These are phyloP conservation scores for Parazoanthus swiftii DNA, from an alignment of 92 coral and sea anemone genomes.

Conservation along the genomic window DNA sequence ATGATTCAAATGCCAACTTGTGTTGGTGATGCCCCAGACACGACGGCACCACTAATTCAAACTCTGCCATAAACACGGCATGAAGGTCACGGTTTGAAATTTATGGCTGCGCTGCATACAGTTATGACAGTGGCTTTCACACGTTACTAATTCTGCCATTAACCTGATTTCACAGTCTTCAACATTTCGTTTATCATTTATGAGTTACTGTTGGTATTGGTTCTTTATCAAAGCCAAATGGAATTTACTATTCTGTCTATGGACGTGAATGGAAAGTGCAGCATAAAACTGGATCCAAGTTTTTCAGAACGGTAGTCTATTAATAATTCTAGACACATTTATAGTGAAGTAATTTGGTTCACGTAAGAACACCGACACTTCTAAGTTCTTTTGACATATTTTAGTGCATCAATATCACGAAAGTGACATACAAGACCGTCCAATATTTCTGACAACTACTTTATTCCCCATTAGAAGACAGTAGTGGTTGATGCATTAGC, in stretches of 20 bases:
- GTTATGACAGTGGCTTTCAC: not conserved
- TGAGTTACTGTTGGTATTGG: not conserved
- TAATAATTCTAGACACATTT: not conserved
- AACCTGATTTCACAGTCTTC: not conserved
- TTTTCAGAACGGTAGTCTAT: not conserved
- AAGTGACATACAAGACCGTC: not conserved
- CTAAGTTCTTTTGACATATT: too few relatives aligned
- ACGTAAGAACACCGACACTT: too few relatives aligned
- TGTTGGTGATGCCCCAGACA: not conserved
- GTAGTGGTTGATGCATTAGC: not conserved
- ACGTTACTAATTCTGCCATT: not conserved
- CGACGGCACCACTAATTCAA: slow-evolving; percentile 12
- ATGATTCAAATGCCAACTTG: not conserved
- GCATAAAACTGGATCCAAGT: not conserved
- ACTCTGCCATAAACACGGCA: not conserved
- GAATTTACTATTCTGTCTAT: not conserved
- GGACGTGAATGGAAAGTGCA: not conserved
- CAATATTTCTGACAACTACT: not conserved
- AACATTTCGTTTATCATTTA: not conserved
- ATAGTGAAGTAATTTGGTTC: not conserved
- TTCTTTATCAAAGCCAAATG: not conserved
- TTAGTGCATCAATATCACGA: not conserved
- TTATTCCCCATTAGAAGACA: not conserved
- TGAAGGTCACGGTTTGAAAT: not conserved
- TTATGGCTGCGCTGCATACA: not conserved